Evolutionary conservation across 2,888 invertebrate genomes (phyloP).

Genomic region (Euspilapteryx auroguttella): DNA sequence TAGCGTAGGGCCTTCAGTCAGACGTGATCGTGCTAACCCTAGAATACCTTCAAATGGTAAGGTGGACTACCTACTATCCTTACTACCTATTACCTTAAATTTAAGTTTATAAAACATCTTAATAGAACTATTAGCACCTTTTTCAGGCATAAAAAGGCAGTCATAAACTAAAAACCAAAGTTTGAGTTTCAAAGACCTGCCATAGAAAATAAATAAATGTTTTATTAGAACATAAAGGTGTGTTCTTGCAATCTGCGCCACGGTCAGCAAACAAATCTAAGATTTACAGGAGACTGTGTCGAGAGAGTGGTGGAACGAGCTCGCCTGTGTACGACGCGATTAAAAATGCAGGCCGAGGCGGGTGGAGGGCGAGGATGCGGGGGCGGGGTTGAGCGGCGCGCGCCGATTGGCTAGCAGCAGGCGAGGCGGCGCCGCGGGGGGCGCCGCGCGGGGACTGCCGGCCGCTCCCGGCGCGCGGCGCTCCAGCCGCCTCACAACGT

Average conservation of each 20-base stretch:
- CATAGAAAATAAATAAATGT: not conserved
- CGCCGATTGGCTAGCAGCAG: slow-evolving; percentile 17
- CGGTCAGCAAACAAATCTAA: slow-evolving; percentile 55
- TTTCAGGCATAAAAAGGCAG: too few species aligned
- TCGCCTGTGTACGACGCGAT: slow-evolving; percentile 44
- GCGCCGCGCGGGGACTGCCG: slow-evolving; percentile 17
- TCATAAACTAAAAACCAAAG: too few species aligned
- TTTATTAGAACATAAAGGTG: not conserved
- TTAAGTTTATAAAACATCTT: too few species aligned
- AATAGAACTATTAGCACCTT: too few species aligned
- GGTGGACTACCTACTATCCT: too few species aligned
- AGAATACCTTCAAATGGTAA: too few species aligned
- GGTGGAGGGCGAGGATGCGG: slow-evolving; percentile 11
- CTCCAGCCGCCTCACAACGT: slow-evolving; percentile 30
- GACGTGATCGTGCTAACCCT: too few species aligned
- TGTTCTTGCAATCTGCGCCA: slow-evolving; percentile 10
- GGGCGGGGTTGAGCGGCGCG: slow-evolving; percentile 27
- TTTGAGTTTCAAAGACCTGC: not conserved
- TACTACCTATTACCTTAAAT: too few species aligned
- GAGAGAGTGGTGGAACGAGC: slow-evolving; percentile 38
- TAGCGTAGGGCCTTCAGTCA: too few species aligned
- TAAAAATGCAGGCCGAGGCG: slow-evolving; percentile 52
- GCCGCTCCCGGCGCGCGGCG: slow-evolving; percentile 39
- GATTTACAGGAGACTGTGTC: slow-evolving; percentile 45
- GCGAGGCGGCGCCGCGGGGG: slow-evolving; percentile 12